phyloP scores from a whole-genome alignment of 2,113 vertebrate genomes.

The Pseudorhombus dupliciocellatus region DNA sequence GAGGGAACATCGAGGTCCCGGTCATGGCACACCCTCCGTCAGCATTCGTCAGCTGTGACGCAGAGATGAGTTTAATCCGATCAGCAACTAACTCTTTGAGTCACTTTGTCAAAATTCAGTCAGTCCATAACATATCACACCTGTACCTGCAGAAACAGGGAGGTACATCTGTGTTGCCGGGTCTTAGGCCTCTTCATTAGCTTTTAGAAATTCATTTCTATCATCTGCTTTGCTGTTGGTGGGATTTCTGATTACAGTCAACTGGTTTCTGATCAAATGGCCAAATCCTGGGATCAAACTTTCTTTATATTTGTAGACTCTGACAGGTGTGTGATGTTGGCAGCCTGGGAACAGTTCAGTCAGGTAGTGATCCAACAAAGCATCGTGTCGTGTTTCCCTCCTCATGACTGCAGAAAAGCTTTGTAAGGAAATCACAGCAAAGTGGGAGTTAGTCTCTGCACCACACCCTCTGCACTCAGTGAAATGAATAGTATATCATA shows the following conservation, averaged over 20 bases:
- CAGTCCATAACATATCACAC: background rate
- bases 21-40: constrained; percentile 50
- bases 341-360: background rate
- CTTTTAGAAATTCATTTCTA: background rate
- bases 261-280: background rate
- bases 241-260: background rate
- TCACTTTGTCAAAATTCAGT: constrained; percentile 20
- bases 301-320: background rate
- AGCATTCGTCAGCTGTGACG: constrained; percentile 4
- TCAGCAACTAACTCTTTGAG: constrained; percentile 21
- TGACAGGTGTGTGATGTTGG: too few species aligned
- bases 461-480: too few species aligned
- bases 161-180: background rate
- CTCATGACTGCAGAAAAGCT: too few species aligned
- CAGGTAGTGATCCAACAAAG: background rate
- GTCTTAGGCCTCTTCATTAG: background rate
- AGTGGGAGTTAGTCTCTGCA: background rate
- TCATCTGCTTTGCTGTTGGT: background rate
- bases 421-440: too few species aligned
- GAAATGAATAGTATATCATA: background rate
- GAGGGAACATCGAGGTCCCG: background rate
- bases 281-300: background rate
- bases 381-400: background rate
- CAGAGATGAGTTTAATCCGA: constrained; percentile 14
- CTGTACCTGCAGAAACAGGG: background rate